Conservation (phyloP, 2,797 vertebrate species). For the Hirundo rustica region DNA sequence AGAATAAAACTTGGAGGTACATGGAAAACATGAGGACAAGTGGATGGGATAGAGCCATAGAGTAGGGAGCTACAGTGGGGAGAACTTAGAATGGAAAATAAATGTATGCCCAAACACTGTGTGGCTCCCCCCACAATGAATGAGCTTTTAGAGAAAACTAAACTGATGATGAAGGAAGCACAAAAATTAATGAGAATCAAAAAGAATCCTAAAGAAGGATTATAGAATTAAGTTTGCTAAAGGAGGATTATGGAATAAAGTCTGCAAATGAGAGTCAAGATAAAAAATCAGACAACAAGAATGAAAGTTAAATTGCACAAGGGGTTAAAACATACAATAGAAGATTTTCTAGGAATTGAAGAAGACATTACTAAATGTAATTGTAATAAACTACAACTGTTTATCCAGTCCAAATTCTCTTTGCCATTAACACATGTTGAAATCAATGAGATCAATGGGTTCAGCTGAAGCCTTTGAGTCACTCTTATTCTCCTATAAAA, state of each 20-base stretch:
- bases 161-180: conserved; percentile 12
- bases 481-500: conserved; percentile 4
- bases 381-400: background rate
- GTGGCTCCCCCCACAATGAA: background rate
- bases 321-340: background rate
- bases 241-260: conserved; percentile 29
- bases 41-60: background rate
- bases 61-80: background rate
- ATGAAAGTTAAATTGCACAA: background rate
- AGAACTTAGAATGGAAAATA: background rate
- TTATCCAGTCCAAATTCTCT: background rate
- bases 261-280: background rate
- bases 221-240: conserved; percentile 5
- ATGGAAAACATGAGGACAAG: background rate
- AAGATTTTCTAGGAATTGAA: conserved; percentile 35
- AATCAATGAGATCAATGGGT: conserved; percentile 36
- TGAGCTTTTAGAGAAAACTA: background rate
- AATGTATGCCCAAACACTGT: background rate
- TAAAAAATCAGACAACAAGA: background rate
- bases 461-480: conserved; percentile 9
- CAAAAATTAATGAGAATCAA: background rate
- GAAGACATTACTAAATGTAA: conserved; percentile 11
- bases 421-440: background rate
- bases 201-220: background rate
- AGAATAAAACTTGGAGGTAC: background rate